These are phyloP conservation scores for Machimus rusticus DNA, from an alignment of 2,888 invertebrate species.

Conservation along the genomic window DNA sequence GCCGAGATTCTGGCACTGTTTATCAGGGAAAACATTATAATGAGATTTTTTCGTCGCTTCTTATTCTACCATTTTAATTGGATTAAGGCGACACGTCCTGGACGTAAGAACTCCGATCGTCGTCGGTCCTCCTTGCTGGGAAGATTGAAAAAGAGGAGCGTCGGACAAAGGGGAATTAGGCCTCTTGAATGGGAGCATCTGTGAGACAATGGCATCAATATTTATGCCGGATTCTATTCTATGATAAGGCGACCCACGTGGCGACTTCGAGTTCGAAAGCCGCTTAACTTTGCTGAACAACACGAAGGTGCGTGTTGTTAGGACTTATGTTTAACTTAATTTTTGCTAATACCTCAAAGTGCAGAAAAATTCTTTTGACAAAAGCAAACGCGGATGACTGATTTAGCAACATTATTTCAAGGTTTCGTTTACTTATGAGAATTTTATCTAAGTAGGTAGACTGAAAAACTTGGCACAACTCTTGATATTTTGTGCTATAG, in stretches of 20 bases:
- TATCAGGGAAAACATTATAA: constrained; percentile 47
- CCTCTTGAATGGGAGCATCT: constrained; percentile 26
- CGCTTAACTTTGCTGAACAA: not conserved
- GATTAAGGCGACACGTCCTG: constrained; percentile 51
- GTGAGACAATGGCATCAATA: constrained; percentile 36
- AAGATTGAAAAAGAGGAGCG: constrained; percentile 28
- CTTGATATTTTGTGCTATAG: no score
- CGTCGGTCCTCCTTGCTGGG: not conserved
- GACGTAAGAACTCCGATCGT: constrained; percentile 43
- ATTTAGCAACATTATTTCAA: not conserved
- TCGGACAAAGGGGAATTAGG: constrained; percentile 34
- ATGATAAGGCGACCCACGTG: not conserved
- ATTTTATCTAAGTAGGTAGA: no score
- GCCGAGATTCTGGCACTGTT: constrained; percentile 32
- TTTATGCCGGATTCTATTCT: constrained; percentile 9
- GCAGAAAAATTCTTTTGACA: not conserved
- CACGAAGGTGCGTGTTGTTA: not conserved
- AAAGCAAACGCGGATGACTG: not conserved
- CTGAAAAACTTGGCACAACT: no score
- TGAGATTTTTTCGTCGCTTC: constrained; percentile 48
- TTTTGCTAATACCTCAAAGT: not conserved
- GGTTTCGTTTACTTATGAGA: not conserved
- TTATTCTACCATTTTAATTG: constrained; percentile 49
- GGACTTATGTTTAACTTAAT: not conserved
- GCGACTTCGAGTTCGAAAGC: not conserved